A percentile compares a stretch with the other conserved stretches of the same genome.
phyloP scores from a whole-genome alignment of 2,888 invertebrate species.

The Marronus borbonicus region DNA sequence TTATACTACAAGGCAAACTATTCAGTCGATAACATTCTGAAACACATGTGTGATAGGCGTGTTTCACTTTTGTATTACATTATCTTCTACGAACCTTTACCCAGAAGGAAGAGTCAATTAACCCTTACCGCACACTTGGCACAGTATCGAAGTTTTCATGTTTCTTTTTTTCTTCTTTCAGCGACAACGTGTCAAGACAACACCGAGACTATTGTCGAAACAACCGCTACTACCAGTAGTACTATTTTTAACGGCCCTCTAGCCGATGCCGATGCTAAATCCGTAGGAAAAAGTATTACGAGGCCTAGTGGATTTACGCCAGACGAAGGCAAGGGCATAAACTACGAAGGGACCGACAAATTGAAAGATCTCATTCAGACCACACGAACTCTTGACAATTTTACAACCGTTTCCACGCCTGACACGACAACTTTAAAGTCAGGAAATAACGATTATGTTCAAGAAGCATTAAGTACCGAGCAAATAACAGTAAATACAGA shows the following conservation, averaged over 20 bases:
- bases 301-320: not conserved
- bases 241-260: conserved; percentile 41
- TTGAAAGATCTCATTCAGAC: conserved; percentile 38
- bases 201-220: conserved; percentile 38
- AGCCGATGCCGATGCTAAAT: conserved; percentile 1
- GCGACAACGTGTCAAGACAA: conserved; percentile 38
- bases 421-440: conserved; percentile 6
- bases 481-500: not conserved
- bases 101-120: conserved; percentile 27
- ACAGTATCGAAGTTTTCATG: conserved; percentile 1
- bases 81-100: not conserved
- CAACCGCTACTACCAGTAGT: conserved; percentile 27
- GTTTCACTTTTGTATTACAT: not conserved
- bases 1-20: too few species aligned
- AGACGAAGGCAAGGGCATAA: conserved; percentile 15
- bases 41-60: not conserved
- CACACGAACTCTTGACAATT: conserved; percentile 18
- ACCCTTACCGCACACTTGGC: conserved; percentile 10
- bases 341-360: conserved; percentile 10
- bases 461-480: conserved; percentile 8
- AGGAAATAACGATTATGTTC: conserved; percentile 10
- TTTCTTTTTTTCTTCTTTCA: conserved; percentile 29
- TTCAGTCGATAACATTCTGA: not conserved
- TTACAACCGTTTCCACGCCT: conserved; percentile 26
- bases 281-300: conserved; percentile 15